These are phyloP conservation scores for Danio jaintianensis DNA, from an alignment of 2,797 vertebrate genomes.

Conservation along the genomic window DNA sequence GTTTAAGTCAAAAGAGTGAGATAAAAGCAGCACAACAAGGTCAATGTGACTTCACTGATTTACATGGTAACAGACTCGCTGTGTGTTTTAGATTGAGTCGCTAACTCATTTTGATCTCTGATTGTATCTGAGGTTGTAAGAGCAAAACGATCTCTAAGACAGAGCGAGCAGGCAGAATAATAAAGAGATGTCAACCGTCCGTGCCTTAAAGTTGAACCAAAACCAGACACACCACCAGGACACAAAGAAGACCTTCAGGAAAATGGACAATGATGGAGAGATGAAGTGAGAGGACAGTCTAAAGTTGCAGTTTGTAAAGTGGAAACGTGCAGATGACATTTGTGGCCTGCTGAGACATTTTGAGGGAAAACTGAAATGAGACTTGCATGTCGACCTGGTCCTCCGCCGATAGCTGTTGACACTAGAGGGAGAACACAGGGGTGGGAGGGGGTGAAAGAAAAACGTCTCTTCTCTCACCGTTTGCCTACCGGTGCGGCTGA, in stretches of 20 bases:
- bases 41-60: slow-evolving; percentile 5
- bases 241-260: slow-evolving; percentile 18
- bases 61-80: not conserved
- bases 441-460: no score
- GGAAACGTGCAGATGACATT: not conserved
- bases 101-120: slow-evolving; percentile 16
- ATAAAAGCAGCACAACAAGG: slow-evolving; percentile 10
- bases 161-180: slow-evolving; percentile 46
- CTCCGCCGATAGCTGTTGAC: no score
- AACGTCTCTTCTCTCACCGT: no score
- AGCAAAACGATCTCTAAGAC: slow-evolving; percentile 21
- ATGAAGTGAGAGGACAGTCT: not conserved
- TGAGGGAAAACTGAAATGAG: not conserved
- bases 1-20: not conserved
- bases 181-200: slow-evolving; percentile 46
- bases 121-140: slow-evolving; percentile 13
- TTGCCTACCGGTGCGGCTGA: no score
- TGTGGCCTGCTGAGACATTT: not conserved
- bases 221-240: slow-evolving; percentile 21
- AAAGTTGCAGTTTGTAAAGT: not conserved
- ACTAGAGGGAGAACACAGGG: no score
- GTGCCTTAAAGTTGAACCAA: slow-evolving; percentile 38
- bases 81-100: not conserved
- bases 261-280: not conserved
- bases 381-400: no score